Evolutionary conservation across 2,888 invertebrate species (phyloP).

Genomic region (Lepidochitona cinerea): DNA sequence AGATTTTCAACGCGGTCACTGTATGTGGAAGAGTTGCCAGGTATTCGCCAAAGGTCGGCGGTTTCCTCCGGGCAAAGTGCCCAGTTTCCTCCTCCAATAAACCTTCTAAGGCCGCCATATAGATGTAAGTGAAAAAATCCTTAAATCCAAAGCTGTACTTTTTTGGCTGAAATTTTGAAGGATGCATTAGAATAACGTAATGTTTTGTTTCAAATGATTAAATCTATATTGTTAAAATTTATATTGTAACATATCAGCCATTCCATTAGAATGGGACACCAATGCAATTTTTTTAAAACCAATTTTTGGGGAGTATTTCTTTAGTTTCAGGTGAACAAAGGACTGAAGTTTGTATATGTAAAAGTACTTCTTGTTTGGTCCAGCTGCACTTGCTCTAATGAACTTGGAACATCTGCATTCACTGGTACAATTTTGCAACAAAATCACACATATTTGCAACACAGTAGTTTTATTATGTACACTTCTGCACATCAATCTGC

Average conservation of each 20-base stretch:
- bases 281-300: background rate
- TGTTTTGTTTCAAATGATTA: too few relatives aligned
- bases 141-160: too few relatives aligned
- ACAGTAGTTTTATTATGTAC: background rate
- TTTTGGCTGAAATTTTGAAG: too few relatives aligned
- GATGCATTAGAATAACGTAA: too few relatives aligned
- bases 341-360: background rate
- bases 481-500: background rate
- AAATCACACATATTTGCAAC: background rate
- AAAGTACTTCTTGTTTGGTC: background rate
- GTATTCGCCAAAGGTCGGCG: too few relatives aligned
- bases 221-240: too few relatives aligned
- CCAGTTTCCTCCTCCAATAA: too few relatives aligned
- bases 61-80: too few relatives aligned
- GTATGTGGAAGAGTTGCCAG: too few relatives aligned
- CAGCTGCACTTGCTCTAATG: background rate
- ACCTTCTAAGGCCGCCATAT: too few relatives aligned
- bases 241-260: background rate
- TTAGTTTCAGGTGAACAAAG: background rate
- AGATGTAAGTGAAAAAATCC: too few relatives aligned
- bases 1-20: too few relatives aligned
- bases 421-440: background rate
- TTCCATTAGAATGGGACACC: constrained; percentile 4
- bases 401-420: background rate
- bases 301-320: background rate